These are phyloP conservation scores for Eulemur albifrons DNA, from an alignment of 2,797 vertebrate species.

Conservation along the genomic window DNA sequence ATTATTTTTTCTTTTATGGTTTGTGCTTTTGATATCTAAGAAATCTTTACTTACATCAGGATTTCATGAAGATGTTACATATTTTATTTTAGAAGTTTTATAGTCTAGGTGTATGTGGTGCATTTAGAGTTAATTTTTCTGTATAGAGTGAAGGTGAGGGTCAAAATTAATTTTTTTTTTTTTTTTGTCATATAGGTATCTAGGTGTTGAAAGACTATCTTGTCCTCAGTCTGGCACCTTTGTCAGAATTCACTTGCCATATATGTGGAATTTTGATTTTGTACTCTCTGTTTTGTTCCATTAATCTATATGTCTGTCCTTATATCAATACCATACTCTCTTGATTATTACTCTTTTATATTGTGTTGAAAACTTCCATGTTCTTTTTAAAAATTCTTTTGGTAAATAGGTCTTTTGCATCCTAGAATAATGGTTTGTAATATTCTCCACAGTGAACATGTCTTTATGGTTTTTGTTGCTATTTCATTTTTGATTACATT, in stretches of 20 bases:
- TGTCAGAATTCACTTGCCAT: background rate
- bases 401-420: background rate
- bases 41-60: background rate
- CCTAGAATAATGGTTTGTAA: background rate
- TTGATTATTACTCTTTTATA: background rate
- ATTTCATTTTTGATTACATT: background rate
- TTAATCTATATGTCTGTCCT: background rate
- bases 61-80: background rate
- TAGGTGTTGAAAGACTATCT: background rate
- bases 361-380: background rate
- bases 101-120: background rate
- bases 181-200: background rate
- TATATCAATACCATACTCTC: background rate
- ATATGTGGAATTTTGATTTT: background rate
- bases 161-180: background rate
- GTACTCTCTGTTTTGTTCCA: background rate
- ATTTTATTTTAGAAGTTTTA: background rate
- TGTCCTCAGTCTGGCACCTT: background rate
- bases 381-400: background rate
- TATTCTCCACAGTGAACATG: background rate
- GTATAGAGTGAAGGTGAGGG: background rate
- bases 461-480: background rate
- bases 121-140: background rate
- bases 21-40: background rate
- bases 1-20: background rate